These are phyloP conservation scores for Peromyscus attwateri DNA, from an alignment of 2,797 vertebrate genomes.

Conservation along the genomic window DNA sequence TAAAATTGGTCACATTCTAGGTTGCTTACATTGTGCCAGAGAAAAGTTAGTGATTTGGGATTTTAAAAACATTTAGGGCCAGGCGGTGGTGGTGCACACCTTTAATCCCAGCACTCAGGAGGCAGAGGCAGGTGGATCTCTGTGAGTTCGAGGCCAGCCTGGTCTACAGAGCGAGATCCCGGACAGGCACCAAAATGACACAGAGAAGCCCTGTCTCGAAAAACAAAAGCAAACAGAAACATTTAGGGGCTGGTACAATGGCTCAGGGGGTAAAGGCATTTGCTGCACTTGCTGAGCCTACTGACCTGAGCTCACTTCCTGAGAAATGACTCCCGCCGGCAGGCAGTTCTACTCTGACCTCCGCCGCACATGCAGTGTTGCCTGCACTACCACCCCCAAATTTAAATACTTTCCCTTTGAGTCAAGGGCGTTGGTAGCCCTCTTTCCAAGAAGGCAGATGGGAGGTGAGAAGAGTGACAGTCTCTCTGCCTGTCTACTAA, in stretches of 20 bases:
- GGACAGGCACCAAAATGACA: too few species aligned
- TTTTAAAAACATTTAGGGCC: conserved; percentile 36
- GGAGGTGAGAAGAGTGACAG: neutral
- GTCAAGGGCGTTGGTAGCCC: neutral
- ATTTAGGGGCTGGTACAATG: neutral
- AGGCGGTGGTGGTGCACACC: too few species aligned
- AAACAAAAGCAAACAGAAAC: too few species aligned
- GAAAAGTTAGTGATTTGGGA: neutral
- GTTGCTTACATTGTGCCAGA: conserved; percentile 5
- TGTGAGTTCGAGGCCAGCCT: too few species aligned
- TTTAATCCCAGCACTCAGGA: too few species aligned
- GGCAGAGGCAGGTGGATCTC: too few species aligned
- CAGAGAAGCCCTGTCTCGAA: too few species aligned
- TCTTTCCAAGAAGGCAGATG: neutral
- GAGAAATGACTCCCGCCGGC: neutral
- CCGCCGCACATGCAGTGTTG: too few species aligned
- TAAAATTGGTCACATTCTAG: conserved; percentile 29
- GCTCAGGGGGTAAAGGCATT: neutral
- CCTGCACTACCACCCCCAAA: neutral
- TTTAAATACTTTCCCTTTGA: neutral
- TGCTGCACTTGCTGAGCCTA: neutral
- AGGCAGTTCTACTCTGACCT: neutral
- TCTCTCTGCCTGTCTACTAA: neutral
- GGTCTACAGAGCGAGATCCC: too few species aligned
- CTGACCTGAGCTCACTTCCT: neutral